Percentiles rank a stretch among this genome's conserved stretches.
Evolutionary conservation across 2,797 vertebrate genomes (phyloP).

Genomic region (Cirrhinus mrigala): DNA sequence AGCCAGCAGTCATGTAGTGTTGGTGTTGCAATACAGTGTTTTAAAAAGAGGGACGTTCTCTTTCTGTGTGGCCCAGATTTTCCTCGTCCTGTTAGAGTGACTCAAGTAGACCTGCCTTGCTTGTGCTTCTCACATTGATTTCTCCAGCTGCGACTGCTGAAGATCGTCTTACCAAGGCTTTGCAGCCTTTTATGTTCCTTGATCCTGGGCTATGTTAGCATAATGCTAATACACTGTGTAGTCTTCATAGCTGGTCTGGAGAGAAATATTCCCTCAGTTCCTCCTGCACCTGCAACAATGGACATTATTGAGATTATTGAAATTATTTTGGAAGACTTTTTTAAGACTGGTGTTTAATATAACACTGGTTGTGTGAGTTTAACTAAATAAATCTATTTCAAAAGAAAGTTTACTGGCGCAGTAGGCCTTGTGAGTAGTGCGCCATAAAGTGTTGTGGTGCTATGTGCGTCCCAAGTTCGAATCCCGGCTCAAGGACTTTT

Average conservation of each 20-base stretch:
- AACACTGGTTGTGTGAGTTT: neutral
- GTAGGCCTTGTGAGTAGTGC: no score
- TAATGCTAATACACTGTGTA: conserved; percentile 70
- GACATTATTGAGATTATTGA: neutral
- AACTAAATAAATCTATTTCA: neutral
- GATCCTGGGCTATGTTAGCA: conserved; percentile 69
- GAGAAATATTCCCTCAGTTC: conserved; percentile 49
- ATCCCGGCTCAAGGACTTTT: no score
- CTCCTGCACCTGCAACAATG: neutral
- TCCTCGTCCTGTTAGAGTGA: conserved; percentile 44
- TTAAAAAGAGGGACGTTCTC: neutral
- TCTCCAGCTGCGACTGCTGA: conserved; percentile 61
- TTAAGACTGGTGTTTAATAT: neutral
- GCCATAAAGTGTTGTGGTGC: no score
- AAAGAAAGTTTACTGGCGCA: neutral
- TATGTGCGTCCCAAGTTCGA: no score
- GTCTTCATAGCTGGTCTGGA: conserved; percentile 63
- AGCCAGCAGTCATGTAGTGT: neutral
- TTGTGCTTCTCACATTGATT: conserved; percentile 67
- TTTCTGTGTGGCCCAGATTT: conserved; percentile 26
- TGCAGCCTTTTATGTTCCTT: conserved; percentile 71
- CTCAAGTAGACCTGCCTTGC: conserved; percentile 62
- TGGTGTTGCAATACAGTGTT: neutral
- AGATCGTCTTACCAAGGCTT: conserved; percentile 69
- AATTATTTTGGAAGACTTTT: neutral